Base-by-base conservation (phyloP, 1,140 invertebrate species). In the Wasmannia auropunctata region DNA sequence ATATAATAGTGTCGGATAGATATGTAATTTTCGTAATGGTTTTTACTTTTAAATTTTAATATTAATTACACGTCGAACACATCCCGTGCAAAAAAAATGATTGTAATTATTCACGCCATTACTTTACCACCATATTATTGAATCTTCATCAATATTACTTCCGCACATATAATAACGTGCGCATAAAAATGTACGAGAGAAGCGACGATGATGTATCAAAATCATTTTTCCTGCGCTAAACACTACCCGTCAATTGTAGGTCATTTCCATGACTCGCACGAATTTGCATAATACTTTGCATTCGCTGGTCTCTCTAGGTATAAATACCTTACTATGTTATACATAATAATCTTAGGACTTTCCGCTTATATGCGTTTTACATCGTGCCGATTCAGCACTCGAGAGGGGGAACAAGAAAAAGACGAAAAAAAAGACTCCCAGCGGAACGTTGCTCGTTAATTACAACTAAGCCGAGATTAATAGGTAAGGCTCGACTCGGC, bases 381-480 rank as follows among this genome's bases (percentile, higher is more conserved):
- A 58, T 72, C 37, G 19, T 34, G 19, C 19, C 19, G n/a, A 83
- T 83, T 58, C 69, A 16, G 25, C 49, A 3, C 16, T n/a, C n/a
- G n/a, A n/a, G 54, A 40, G 22, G 11, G 31, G 6, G 31, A 54
- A 34, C 14, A 70, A 81, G 77, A 86, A 77, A 60, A 19, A 1
- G 8, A 40, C 7, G 37, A 81, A n/a, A 37, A 7, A 22, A 40
- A 37, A 86, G 54, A 88, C 8, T 75, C 4, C 3, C 43, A 28
- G 31, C 8, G 43, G 70, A 86, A 89, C 75, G 84, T 31, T 37
- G 80, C 87, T 88, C 84, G 65, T 91, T 92, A 91, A 91, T 93
- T 94, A 91, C 46, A 90, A 83, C 90, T n/a, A 10, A 60, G 83
- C 76, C 54, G 85, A 90, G 91, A 94, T 94, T 93, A 91, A 93